Evolutionary conservation across 2,797 vertebrate genomes (phyloP).

Genomic region (Labeo calbasu): DNA sequence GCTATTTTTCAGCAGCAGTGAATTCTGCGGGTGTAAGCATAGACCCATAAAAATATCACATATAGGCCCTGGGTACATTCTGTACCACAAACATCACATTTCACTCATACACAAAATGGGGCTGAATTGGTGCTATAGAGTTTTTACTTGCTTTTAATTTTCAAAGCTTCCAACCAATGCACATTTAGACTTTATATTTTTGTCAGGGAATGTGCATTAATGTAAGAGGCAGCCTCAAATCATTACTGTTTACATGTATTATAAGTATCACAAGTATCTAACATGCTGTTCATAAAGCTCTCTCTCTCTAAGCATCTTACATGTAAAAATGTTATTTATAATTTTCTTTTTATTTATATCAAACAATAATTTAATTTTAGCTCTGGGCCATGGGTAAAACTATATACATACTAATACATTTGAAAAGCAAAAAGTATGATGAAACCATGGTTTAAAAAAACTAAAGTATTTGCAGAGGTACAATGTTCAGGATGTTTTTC

Average conservation of each 20-base stretch:
- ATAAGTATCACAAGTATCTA: neutral
- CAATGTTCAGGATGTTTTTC: too few species aligned
- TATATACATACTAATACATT: neutral
- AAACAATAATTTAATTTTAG: neutral
- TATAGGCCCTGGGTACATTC: conserved; percentile 50
- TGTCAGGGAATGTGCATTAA: neutral
- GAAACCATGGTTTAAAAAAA: neutral
- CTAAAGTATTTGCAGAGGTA: too few species aligned
- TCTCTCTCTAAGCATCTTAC: neutral
- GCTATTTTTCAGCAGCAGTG: conserved; percentile 52
- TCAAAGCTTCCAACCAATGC: conserved; percentile 15
- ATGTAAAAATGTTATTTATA: neutral
- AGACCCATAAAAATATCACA: conserved; percentile 58
- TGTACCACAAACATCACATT: conserved; percentile 56
- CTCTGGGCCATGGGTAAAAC: neutral
- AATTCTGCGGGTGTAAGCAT: conserved; percentile 57
- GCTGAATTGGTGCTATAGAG: conserved; percentile 15
- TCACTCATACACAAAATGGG: conserved; percentile 30
- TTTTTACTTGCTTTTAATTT: conserved; percentile 46
- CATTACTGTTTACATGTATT: conserved; percentile 10
- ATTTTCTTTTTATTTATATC: neutral
- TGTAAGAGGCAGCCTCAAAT: conserved; percentile 11
- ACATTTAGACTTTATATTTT: conserved; percentile 23
- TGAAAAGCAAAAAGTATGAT: neutral
- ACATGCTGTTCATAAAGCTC: neutral